Percentiles rank a stretch among this genome's conserved stretches.
These are phyloP conservation scores for Spatula clypeata DNA, from an alignment of 2,797 vertebrate genomes.

Conservation along the genomic window DNA sequence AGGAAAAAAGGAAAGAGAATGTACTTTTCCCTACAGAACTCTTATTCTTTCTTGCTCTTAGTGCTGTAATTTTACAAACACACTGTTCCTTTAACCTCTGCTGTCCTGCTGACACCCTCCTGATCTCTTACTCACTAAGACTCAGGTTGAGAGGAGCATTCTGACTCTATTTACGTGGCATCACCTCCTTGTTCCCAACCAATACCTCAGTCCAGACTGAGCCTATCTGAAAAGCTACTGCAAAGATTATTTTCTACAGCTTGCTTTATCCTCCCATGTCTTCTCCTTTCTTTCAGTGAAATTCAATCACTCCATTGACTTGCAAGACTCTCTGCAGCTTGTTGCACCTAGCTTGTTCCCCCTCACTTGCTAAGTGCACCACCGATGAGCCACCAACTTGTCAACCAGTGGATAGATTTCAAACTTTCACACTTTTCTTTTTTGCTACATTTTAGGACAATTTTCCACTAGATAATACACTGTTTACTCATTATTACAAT, in stretches of 20 bases:
- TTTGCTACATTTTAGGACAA: not conserved
- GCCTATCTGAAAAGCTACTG: not conserved
- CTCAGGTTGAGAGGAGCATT: not conserved
- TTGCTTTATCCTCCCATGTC: not conserved
- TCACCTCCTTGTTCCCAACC: not conserved
- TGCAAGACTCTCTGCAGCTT: not conserved
- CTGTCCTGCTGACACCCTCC: not conserved
- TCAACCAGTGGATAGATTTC: not conserved
- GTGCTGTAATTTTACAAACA: not conserved
- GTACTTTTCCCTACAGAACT: not conserved
- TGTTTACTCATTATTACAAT: not conserved
- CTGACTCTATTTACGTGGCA: rapidly evolving
- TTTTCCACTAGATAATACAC: not conserved
- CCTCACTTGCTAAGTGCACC: not conserved
- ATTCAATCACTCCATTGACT: not conserved
- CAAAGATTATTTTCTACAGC: not conserved
- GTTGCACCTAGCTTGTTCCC: not conserved
- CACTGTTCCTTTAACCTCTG: not conserved
- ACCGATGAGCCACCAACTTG: not conserved
- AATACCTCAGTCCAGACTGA: not conserved
- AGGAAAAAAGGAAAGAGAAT: not conserved
- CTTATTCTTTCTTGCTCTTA: not conserved
- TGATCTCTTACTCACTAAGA: not conserved
- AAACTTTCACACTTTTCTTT: not conserved
- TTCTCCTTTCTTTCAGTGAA: not conserved